Base-by-base conservation (phyloP, 1,140 invertebrate genomes). In the Agraylea sexmaculata region DNA sequence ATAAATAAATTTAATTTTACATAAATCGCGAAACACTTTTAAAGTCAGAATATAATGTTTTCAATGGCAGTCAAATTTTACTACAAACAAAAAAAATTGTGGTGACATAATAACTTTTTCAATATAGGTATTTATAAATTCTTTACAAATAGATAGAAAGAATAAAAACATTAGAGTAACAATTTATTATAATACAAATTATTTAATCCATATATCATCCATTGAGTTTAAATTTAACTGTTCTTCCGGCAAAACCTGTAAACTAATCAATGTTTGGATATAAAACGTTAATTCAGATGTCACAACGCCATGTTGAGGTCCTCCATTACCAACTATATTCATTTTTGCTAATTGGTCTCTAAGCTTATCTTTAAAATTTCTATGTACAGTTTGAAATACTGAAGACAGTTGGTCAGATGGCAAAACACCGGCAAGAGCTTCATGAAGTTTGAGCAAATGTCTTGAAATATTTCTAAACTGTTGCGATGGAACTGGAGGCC, bases 281-380 rank as follows among this genome's bases (percentile, higher is more conserved):
- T 96, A 98, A 69, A 95, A 96, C 32, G 86, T 88, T 53, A 96
- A 67, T 71, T 98, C 93, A 17, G 89, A 88, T 18, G 84, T 93
- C 3, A 96, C 92, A 47, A 95, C 77, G 32, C 91, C 92, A 60
- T 97, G 91, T 56, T 94, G 87, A 1, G 93, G 91, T 21, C 91
- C 90, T 28, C 91, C 92, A 66, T 97, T 89, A 52, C 91, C 93
- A 16, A 81, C 77, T 45, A 97, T 87, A 57, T 89, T 88, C 65
- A 93, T 78, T 59, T 80, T 82, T 0, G 75, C 52, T 40, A 97
- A 60, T 53, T 92, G 87, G 50, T 90, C 77, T 57, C 81, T 68
- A 43, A 96, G 65, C 52, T 85, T 79, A 45, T 79, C 77, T 64
- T 93, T 93, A 51, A 97, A 92, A 40, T 80, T 81, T 47, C 74